phyloP scores from a whole-genome alignment of 2,888 invertebrate genomes.

The Drosophila greeni region DNA sequence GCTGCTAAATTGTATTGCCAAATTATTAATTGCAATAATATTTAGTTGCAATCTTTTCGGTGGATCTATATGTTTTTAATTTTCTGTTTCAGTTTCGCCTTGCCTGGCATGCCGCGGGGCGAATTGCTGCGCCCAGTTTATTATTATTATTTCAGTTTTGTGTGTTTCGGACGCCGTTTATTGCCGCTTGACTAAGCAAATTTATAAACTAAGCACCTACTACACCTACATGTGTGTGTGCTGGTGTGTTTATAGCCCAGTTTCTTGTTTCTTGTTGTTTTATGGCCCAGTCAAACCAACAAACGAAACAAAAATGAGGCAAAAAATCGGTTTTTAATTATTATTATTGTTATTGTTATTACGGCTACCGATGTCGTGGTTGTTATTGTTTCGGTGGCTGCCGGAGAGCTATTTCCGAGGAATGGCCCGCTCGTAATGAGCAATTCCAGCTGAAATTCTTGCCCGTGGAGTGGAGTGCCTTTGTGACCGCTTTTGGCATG shows the following conservation, averaged over 20 bases:
- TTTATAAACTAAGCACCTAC: constrained; percentile 38
- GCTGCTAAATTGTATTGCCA: constrained; percentile 60
- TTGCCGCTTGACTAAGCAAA: constrained; percentile 69
- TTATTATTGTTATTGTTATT: constrained; percentile 66
- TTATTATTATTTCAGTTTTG: constrained; percentile 24
- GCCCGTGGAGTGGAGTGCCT: constrained; percentile 38
- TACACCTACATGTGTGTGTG: constrained; percentile 16
- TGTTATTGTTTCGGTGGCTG: constrained; percentile 20
- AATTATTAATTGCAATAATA: constrained; percentile 66
- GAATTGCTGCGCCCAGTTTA: constrained; percentile 60
- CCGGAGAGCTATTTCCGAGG: constrained; percentile 41
- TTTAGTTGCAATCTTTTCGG: constrained; percentile 45
- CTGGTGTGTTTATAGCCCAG: constrained; percentile 65
- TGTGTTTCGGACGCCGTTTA: constrained; percentile 50
- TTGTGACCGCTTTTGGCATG: constrained; percentile 35
- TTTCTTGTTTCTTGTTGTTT: constrained; percentile 59
- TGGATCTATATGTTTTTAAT: constrained; percentile 38
- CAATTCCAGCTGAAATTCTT: constrained; percentile 67
- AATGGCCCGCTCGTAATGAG: constrained; percentile 62
- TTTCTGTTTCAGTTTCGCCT: constrained; percentile 47
- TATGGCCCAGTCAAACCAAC: constrained; percentile 39
- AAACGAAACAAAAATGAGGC: constrained; percentile 39
- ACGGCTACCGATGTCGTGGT: constrained; percentile 30
- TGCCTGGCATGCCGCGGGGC: constrained; percentile 10
- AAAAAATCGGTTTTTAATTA: constrained; percentile 70